Conservation (phyloP, 2,888 invertebrate genomes). For the Amphipoea oculea region DNA sequence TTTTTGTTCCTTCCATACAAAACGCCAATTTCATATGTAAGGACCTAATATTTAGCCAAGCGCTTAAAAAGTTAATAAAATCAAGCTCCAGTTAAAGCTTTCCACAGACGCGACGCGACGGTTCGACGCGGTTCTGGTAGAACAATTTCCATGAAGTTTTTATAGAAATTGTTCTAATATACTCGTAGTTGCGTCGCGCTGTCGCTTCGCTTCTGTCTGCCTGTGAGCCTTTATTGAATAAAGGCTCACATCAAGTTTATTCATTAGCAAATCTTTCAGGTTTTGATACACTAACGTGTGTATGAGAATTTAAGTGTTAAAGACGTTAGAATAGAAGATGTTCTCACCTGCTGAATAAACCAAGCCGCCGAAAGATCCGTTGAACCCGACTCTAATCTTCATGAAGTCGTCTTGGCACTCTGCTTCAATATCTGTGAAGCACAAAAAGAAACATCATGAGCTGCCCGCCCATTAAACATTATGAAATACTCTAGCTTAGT, state of each 20-base stretch:
- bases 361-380: conserved; percentile 96
- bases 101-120: neutral
- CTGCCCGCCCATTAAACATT: no score
- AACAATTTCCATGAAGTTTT: neutral
- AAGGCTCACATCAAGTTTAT: no score
- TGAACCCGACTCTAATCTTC: conserved; percentile 98
- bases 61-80: neutral
- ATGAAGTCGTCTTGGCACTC: conserved; percentile 99
- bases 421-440: conserved; percentile 96
- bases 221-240: neutral
- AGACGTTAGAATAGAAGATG: neutral
- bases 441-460: no score
- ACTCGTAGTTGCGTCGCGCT: neutral
- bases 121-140: neutral
- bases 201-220: neutral
- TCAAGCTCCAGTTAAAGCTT: neutral
- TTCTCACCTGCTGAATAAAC: conserved; percentile 96
- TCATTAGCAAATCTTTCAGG: neutral
- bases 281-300: neutral
- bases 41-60: no score
- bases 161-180: neutral
- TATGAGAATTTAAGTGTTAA: neutral
- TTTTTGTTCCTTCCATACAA: no score
- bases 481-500: no score
- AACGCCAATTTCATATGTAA: no score